Evolutionary conservation across 1,140 invertebrate species (phyloP).

Genomic region (Tetragnatha versicolor): DNA sequence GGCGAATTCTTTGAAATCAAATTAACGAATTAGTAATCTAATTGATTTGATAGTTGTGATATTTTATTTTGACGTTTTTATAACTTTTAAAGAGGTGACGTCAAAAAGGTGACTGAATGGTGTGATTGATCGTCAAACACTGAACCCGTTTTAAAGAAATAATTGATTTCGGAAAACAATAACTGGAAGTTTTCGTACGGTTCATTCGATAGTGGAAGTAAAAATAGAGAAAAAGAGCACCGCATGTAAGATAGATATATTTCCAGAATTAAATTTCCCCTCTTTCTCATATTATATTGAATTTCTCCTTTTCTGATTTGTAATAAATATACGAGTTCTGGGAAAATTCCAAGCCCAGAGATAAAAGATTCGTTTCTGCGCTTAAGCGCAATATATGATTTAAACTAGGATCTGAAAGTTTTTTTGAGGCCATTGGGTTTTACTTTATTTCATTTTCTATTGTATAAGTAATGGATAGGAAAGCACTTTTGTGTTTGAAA

Average conservation of each 20-base stretch:
- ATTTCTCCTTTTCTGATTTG: conserved; percentile 44
- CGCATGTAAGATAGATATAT: conserved; percentile 18
- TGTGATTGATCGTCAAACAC: conserved; percentile 44
- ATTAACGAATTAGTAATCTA: too few species aligned
- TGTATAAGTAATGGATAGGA: conserved; percentile 49
- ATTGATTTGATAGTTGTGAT: too few species aligned
- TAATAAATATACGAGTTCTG: conserved; percentile 50
- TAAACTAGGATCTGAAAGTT: conserved; percentile 29
- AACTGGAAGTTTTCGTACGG: conserved; percentile 39
- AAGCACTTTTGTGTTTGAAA: conserved; percentile 43
- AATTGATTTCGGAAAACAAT: conserved; percentile 50
- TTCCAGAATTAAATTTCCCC: conserved; percentile 23
- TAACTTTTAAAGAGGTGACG: too few species aligned
- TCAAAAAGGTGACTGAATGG: conserved; percentile 21
- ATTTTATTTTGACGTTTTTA: too few species aligned
- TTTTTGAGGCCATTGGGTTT: conserved; percentile 21
- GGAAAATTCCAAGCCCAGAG: conserved; percentile 28
- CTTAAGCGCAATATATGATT: conserved; percentile 48
- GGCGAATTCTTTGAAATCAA: too few species aligned
- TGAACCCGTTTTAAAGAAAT: conserved; percentile 46
- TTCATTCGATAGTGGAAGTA: conserved; percentile 2
- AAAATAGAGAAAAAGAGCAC: background rate
- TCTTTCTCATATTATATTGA: conserved; percentile 40
- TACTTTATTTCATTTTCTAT: conserved; percentile 44
- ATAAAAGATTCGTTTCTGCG: conserved; percentile 27